Evolutionary conservation across 2,113 vertebrate genomes (phyloP).

Genomic region (Bujurquina vittata): DNA sequence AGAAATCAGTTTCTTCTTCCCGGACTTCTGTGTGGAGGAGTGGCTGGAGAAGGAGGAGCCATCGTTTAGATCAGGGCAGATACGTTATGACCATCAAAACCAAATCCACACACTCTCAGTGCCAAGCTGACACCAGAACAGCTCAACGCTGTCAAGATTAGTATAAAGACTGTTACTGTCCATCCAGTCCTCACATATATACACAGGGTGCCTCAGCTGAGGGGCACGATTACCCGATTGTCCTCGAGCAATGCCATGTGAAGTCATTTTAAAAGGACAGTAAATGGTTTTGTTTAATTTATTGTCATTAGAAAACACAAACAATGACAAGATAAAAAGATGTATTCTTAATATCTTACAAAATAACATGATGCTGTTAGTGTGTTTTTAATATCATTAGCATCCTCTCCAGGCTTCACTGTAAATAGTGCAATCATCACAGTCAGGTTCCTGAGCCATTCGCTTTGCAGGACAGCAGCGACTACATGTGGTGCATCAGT

Average conservation of each 20-base stretch:
- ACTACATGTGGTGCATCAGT: neutral
- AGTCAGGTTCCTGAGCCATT: conserved; percentile 54
- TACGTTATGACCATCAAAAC: conserved; percentile 70
- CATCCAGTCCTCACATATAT: neutral
- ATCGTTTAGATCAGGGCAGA: conserved; percentile 69
- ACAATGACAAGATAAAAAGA: neutral
- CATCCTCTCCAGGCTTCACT: conserved; percentile 4
- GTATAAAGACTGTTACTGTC: neutral
- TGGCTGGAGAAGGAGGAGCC: conserved; percentile 90
- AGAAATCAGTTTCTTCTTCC: conserved; percentile 93
- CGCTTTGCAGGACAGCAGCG: conserved; percentile 22
- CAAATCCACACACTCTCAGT: conserved; percentile 72
- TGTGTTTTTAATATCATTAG: neutral
- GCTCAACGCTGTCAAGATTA: neutral
- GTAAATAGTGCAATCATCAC: conserved; percentile 37
- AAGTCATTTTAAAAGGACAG: neutral
- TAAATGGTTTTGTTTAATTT: conserved; percentile 10
- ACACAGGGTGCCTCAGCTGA: neutral
- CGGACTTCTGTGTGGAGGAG: conserved; percentile 82
- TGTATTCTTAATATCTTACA: conserved; percentile 25
- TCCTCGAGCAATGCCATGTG: neutral
- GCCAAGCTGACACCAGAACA: conserved; percentile 51
- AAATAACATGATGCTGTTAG: conserved; percentile 24
- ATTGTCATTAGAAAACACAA: conserved; percentile 57
- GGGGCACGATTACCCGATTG: neutral